These are phyloP conservation scores for Danionella cerebrum DNA, from an alignment of 2,113 vertebrate genomes.

Conservation along the genomic window DNA sequence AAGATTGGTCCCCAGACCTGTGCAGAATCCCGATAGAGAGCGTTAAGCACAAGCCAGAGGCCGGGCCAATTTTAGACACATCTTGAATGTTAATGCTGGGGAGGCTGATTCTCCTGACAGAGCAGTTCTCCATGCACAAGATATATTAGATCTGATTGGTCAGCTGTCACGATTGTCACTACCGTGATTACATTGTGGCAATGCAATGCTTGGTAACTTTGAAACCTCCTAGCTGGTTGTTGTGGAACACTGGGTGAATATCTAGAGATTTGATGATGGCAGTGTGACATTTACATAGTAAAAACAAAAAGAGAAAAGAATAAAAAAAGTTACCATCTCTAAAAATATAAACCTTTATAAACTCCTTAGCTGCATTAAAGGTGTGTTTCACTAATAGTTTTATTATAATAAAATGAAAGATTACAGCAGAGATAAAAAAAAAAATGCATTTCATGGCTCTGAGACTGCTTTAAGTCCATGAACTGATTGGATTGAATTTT, in stretches of 20 bases:
- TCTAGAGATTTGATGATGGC: constrained; percentile 21
- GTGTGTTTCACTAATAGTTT: too few relatives aligned
- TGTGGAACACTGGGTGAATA: constrained; percentile 23
- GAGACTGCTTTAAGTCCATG: too few relatives aligned
- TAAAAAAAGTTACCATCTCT: too few relatives aligned
- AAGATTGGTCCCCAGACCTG: constrained; percentile 37
- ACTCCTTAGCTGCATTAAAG: too few relatives aligned
- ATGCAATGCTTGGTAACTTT: constrained; percentile 24
- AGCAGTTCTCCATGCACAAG: constrained; percentile 29
- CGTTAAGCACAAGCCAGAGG: constrained; percentile 35
- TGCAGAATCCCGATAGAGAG: constrained; percentile 46
- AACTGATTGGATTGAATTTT: too few relatives aligned
- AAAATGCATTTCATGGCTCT: too few relatives aligned
- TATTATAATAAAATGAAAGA: too few relatives aligned
- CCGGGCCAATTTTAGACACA: constrained; percentile 41
- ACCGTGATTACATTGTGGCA: constrained; percentile 29
- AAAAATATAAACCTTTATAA: too few relatives aligned
- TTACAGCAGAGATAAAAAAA: too few relatives aligned
- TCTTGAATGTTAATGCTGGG: constrained; percentile 42
- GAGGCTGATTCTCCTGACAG: constrained; percentile 38
- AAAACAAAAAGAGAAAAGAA: constrained; percentile 5
- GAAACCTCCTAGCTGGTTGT: constrained; percentile 7
- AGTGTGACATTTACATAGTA: constrained; percentile 8
- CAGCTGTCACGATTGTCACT: constrained; percentile 30
- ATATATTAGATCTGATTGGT: constrained; percentile 41